Conservation (phyloP, 2,888 invertebrate genomes). For the Platycheirus albimanus region DNA sequence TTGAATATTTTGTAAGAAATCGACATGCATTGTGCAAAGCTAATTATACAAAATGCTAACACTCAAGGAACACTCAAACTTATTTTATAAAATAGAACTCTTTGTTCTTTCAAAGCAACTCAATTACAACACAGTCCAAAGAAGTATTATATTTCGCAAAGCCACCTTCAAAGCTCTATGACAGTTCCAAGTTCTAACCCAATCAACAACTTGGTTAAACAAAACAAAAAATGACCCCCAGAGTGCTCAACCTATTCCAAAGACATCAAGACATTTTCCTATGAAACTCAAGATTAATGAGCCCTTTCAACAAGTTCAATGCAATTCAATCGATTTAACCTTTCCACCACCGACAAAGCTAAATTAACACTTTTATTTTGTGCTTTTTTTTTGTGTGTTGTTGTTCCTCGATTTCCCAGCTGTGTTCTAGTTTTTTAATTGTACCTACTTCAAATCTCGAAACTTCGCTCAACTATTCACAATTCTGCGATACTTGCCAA, state of each 20-base stretch:
- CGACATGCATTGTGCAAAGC: too few relatives aligned
- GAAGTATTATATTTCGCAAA: background rate
- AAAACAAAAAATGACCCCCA: slow-evolving; percentile 32
- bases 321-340: slow-evolving; percentile 66
- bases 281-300: slow-evolving; percentile 51
- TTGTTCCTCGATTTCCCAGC: slow-evolving; percentile 59
- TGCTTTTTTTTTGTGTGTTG: slow-evolving; percentile 20
- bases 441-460: slow-evolving; percentile 62
- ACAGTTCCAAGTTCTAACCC: background rate
- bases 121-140: background rate
- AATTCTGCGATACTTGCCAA: slow-evolving; percentile 71
- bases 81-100: background rate
- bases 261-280: background rate
- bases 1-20: too few relatives aligned
- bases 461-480: slow-evolving; percentile 50
- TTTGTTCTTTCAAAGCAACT: background rate
- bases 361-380: slow-evolving; percentile 61
- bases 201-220: too few relatives aligned
- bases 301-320: slow-evolving; percentile 73
- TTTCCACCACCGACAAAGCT: slow-evolving; percentile 61
- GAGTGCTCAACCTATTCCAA: background rate
- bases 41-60: too few relatives aligned
- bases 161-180: background rate
- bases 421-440: slow-evolving; percentile 73
- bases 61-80: too few relatives aligned